Base-by-base conservation (phyloP, 1,140 invertebrate species). In the Pseudoatta argentina region DNA sequence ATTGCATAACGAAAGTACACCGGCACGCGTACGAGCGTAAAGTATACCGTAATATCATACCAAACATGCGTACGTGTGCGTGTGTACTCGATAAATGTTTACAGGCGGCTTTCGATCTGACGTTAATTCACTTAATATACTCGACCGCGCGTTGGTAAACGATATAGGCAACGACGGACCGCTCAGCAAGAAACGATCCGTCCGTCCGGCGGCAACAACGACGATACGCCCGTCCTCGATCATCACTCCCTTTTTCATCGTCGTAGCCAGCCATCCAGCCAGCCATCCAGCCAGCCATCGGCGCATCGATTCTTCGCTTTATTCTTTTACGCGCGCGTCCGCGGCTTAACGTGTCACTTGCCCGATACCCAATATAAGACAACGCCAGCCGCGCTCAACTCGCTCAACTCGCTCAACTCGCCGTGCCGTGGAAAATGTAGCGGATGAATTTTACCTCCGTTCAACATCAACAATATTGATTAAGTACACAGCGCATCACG, bases 401-500 rank as follows among this genome's bases (percentile, higher is more conserved):
- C 24, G 24, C 24, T 24, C 24, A 24, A 24, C 24, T 24, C 24
- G 24, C 24, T 34, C 30, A 34, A 3, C 30, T 51, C 66, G 66
- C 66, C 4, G n/a, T 27, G 72, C 24, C 27, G n/a, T 30, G 86
- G 59, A 67, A 76, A 86, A 88, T 61, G 34, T 69, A 51, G 72
- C 57, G 76, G 78, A 87, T 87, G 88, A 89, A 89, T 89, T 89
- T 88, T 87, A 73, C 76, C 72, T 66, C 63, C 39, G 79, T 78
- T 86, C 77, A 77, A 78, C 88, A 89, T 89, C 88, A 89, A 83
- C 69, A 63, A 89, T 89, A 89, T 89, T 89, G 88, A 87, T 89
- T 83, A 73, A 87, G 88, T 83, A 78, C 85, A 89, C 85, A 87
- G n/a, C 66, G 39, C 51, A 24, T 82, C 53, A 12, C 67, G 55